phyloP scores from a whole-genome alignment of 1,140 invertebrate species.

The Tribolium madens region DNA sequence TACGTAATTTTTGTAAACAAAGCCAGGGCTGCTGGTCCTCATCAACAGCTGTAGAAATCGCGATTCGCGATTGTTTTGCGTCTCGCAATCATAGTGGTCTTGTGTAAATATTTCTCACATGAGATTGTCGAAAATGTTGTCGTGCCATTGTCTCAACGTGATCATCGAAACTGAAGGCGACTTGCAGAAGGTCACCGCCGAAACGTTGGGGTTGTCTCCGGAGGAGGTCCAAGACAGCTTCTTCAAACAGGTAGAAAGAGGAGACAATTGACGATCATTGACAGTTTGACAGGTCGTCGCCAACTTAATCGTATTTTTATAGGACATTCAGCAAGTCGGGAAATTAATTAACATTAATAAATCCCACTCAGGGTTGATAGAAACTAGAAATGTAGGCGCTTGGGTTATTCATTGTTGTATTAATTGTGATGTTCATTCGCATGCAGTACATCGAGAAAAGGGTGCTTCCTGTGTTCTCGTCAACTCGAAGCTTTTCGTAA shows the following conservation, averaged over 20 bases:
- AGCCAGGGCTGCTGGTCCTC: conserved; percentile 1
- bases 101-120: neutral
- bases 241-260: conserved; percentile 64
- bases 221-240: conserved; percentile 64
- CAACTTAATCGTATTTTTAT: conserved; percentile 48
- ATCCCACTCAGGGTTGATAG: conserved; percentile 66
- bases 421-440: conserved; percentile 65
- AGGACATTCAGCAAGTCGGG: conserved; percentile 64
- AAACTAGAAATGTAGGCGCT: conserved; percentile 65
- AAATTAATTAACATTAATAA: conserved; percentile 67
- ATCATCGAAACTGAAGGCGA: conserved; percentile 66
- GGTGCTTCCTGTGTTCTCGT: conserved; percentile 68
- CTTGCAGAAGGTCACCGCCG: conserved; percentile 62
- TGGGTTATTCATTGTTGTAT: conserved; percentile 69
- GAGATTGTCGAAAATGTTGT: conserved; percentile 53
- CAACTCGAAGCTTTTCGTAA: conserved; percentile 67
- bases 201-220: conserved; percentile 63
- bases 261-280: neutral
- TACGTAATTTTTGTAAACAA: conserved; percentile 16
- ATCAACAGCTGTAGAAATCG: conserved; percentile 23
- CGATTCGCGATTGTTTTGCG: conserved; percentile 9
- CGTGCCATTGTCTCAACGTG: conserved; percentile 70
- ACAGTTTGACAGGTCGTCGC: conserved; percentile 2
- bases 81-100: neutral
- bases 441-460: conserved; percentile 68